Evolutionary conservation across 2,113 vertebrate genomes (phyloP).

Genomic region (Papio anubis): DNA sequence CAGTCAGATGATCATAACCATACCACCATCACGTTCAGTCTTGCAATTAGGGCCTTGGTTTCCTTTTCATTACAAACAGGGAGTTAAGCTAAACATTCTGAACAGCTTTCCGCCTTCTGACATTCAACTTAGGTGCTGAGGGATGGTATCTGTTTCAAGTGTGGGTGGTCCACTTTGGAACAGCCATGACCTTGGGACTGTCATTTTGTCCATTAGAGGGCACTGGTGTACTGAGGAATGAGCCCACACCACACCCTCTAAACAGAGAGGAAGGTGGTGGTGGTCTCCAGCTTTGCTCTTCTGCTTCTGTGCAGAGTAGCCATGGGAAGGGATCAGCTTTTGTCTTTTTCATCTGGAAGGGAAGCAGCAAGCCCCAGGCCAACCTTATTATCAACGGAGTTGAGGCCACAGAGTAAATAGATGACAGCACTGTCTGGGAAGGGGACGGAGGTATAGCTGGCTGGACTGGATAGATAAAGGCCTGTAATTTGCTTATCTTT

Average conservation of each 20-base stretch:
- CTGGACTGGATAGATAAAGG: neutral
- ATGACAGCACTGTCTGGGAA: neutral
- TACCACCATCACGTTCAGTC: fast-evolving
- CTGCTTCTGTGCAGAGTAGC: neutral
- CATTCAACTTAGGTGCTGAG: neutral
- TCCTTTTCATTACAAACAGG: neutral
- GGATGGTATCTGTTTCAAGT: neutral
- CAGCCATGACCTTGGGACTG: neutral
- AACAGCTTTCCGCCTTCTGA: neutral
- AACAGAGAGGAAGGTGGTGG: fast-evolving
- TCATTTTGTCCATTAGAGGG: neutral
- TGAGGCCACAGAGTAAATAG: neutral
- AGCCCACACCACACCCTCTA: neutral
- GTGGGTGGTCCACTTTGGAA: neutral
- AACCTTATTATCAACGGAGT: neutral
- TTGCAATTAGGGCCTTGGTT: neutral
- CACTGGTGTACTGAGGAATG: neutral
- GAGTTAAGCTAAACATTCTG: neutral
- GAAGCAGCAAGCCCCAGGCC: neutral
- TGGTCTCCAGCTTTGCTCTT: neutral
- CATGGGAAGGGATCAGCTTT: neutral
- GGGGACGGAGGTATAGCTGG: neutral
- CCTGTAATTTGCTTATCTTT: neutral
- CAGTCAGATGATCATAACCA: neutral
- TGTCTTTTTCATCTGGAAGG: neutral